phyloP scores from a whole-genome alignment of 2,113 vertebrate species.

The Lophotis ruficrista region DNA sequence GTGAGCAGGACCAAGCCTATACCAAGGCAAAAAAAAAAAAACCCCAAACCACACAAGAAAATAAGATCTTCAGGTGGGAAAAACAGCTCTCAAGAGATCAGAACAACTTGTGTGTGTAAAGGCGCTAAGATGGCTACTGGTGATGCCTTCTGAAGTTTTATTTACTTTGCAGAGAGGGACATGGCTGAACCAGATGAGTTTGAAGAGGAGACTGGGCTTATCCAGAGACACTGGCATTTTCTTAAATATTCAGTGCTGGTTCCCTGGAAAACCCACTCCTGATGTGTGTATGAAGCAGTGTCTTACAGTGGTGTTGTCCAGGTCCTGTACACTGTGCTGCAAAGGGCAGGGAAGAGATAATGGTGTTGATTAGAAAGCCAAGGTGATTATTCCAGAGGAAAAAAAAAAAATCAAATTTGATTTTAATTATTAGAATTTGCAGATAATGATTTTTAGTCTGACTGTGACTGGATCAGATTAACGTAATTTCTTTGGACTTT shows the following conservation, averaged over 20 bases:
- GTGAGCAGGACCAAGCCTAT: not conserved
- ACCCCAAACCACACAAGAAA: fast-evolving
- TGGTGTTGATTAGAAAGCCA: not conserved
- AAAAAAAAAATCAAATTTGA: not conserved
- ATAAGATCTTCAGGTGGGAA: not conserved
- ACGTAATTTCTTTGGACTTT: not conserved
- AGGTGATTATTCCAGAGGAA: not conserved
- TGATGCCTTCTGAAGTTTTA: not conserved
- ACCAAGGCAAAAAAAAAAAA: not conserved
- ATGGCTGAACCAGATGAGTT: not conserved
- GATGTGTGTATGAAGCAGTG: not conserved
- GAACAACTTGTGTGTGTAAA: not conserved
- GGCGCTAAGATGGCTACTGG: not conserved
- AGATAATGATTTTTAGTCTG: not conserved
- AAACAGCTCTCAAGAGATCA: not conserved
- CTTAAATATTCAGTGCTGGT: not conserved
- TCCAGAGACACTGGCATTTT: not conserved
- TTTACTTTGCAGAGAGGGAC: not conserved
- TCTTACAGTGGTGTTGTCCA: not conserved
- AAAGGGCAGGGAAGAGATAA: not conserved
- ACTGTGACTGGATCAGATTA: not conserved
- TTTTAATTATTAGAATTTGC: not conserved
- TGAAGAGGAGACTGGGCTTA: not conserved
- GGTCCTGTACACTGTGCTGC: not conserved
- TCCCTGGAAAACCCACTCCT: not conserved